Base-by-base conservation (phyloP, 2,113 vertebrate genomes). In the Sapajus apella region DNA sequence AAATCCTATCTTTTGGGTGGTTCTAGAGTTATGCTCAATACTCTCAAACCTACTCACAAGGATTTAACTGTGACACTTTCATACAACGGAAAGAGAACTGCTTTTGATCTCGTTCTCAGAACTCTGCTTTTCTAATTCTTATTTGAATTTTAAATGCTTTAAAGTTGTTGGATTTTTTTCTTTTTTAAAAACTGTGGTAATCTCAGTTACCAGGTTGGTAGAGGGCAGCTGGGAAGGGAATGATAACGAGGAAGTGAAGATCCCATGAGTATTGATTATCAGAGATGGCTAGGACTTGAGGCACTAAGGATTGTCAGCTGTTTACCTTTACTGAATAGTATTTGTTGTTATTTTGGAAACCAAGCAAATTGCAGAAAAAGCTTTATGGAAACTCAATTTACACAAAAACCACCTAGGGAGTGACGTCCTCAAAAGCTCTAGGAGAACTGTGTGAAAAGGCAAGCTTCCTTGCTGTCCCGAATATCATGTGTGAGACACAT, bases 281-380 rank as follows among this genome's bases (percentile, higher is more conserved):
- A 81, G 70, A 55, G 14, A 20, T 13, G 50, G 61, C 37, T 32
- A 52, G 92, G 91, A 45, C 47, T 11, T 50, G 45, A 77, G 66
- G 55, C 8, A 8, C 66, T 45, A 32, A 50, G 52, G 58, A 72
- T 0, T 82, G 86, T 27, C 23, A 25, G 77, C 86, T 68, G 45
- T 86, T 68, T 40, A 47, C 56, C 64, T 68, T 64, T 77, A 66
- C 72, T 47, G 72, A 93, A 40, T 72, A 40, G 56, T 58, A 43
- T 25, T 95, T 47, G 43, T 76, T 70, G 68, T 70, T 93, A 87
- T 94, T 95, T 96, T 80, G 94, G 82, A 47, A 92, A 75, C 68
- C 27, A 91, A 52, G 70, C 13, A n/a, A 87, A 93, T 82, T 50
- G 50, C 47, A 79, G 81, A n/a, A 14, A 77, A 75, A 89, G 55